Percentiles rank a stretch among this genome's conserved stretches.
Evolutionary conservation across 2,797 vertebrate species (phyloP).

Genomic region (Macropodus opercularis): DNA sequence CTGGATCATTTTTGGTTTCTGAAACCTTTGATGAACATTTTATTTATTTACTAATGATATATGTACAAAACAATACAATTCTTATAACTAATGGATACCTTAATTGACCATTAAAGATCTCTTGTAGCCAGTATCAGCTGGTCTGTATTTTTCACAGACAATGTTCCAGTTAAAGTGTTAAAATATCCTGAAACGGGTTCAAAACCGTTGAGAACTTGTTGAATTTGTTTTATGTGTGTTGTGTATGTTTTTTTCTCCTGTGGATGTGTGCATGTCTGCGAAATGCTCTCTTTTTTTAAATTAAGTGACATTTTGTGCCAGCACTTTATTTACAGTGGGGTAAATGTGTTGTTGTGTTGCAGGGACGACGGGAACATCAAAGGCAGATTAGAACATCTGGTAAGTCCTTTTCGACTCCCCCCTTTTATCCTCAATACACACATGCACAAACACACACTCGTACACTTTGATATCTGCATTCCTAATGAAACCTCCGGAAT

Average conservation of each 20-base stretch:
- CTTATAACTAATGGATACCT: not conserved
- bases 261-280: not conserved
- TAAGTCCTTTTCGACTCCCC: conserved; percentile 88
- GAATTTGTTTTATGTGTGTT: conserved; percentile 17
- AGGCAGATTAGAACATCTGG: conserved; percentile 98
- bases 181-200: conserved; percentile 17
- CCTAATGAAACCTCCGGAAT: conserved; percentile 89
- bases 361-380: conserved; percentile 92
- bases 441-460: conserved; percentile 27
- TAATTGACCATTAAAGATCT: not conserved
- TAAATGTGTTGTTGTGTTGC: conserved; percentile 93
- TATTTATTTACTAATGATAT: not conserved
- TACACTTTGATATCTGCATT: conserved; percentile 91
- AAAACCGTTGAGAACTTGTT: conserved; percentile 5
- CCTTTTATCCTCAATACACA: conserved; percentile 57
- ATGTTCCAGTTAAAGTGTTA: conserved; percentile 12
- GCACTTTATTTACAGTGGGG: conserved; percentile 85
- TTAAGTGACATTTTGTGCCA: conserved; percentile 41
- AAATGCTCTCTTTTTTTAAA: conserved; percentile 33
- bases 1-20: not conserved
- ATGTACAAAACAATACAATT: not conserved
- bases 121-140: not conserved
- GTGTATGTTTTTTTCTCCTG: not conserved
- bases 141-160: conserved; percentile 8
- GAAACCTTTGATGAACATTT: not conserved